Base-by-base conservation (phyloP, 1,140 invertebrate species). In the Vanessa atalanta region DNA sequence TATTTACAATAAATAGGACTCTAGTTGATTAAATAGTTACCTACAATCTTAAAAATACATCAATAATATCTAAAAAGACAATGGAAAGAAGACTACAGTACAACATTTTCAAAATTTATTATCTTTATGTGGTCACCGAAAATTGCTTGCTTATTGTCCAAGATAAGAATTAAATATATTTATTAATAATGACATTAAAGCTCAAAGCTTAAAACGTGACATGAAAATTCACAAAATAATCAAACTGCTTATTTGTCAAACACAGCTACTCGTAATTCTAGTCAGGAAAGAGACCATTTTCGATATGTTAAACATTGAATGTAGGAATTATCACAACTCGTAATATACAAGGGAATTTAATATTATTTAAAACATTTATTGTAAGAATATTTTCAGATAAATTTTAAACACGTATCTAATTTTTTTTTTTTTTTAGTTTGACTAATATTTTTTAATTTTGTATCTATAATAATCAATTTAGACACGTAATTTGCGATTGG, bases 161-260 rank as follows among this genome's bases (percentile, higher is more conserved):
- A 79, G 37, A 76, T 13, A 63, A 70, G 55, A 47, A 60, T 11
- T 14, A 63, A 47, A 12, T 60, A 48, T 31, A 61, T 31, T 37
- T 14, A 31, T 31, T 31, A 61, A 31, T 31, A 23, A 57, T 70
- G 37, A 53, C 66, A 76, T 79, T 77, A 83, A 83, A 85, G 79
- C 82, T 82, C 68, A 69, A 77, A 83, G 72, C 70, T 74, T 79
- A 60, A 76, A 75, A 75, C 47, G 69, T 78, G 71, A 81, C 67
- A 72, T 78, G 66, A 73, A 37, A 61, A 72, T 73, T 74, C 75
- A 73, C 47, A 63, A 76, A 61, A 57, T 43, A 48, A 71, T 68
- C 63, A 76, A 76, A 78, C 72, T 67, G 82, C 76, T 90, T 92
- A 92, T 92, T 92, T 92, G 90, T 92, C 90, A 88, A 87, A 92